Conservation (phyloP, 2,113 vertebrate species). For the Mirza zaza region DNA sequence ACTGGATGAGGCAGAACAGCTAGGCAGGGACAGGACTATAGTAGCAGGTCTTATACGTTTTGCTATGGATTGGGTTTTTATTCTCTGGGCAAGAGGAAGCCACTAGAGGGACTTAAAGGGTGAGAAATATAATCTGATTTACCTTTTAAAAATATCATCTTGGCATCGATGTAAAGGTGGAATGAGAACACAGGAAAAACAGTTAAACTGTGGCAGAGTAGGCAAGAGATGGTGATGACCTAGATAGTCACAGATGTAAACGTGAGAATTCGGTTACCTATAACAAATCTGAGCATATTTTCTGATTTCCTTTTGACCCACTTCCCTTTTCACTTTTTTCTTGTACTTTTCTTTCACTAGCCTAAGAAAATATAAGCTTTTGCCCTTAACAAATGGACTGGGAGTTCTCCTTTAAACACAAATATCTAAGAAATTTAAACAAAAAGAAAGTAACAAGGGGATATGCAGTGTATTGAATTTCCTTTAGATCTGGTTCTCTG, state of each 20-base stretch:
- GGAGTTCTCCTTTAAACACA: slow-evolving; percentile 34
- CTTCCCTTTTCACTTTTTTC: neutral
- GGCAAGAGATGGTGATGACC: neutral
- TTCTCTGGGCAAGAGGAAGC: neutral
- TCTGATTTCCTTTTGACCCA: neutral
- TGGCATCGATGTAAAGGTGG: neutral
- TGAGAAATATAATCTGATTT: neutral
- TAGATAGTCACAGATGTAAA: neutral
- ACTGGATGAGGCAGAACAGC: neutral
- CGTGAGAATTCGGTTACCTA: neutral
- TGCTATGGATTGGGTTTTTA: neutral
- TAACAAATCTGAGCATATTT: neutral
- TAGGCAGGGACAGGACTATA: neutral
- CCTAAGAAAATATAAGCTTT: slow-evolving; percentile 19
- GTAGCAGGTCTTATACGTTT: neutral
- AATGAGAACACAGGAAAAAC: neutral
- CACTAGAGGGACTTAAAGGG: neutral
- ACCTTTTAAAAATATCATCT: neutral
- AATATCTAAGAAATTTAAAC: slow-evolving; percentile 33
- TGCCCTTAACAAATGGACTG: neutral
- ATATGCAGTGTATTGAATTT: neutral
- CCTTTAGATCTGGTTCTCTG: neutral
- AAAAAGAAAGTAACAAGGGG: neutral
- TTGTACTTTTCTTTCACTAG: neutral
- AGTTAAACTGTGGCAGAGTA: neutral